Percentiles rank a stretch among this genome's conserved stretches.
phyloP scores from a whole-genome alignment of 1,140 invertebrate species.

The Heliothis subflexa region DNA sequence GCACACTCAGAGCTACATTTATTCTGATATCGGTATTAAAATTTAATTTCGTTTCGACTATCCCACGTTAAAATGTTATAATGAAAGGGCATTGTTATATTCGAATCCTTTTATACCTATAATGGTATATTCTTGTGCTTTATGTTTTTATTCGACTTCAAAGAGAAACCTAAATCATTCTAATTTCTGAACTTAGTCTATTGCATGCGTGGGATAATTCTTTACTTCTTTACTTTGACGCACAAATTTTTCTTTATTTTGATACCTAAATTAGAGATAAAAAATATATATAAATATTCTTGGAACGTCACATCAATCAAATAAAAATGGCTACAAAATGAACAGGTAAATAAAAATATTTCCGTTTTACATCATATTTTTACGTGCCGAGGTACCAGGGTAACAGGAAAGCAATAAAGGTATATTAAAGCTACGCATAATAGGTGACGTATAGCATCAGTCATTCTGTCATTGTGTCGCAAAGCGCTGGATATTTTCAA shows the following conservation, averaged over 20 bases:
- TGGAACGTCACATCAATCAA: conserved; percentile 8
- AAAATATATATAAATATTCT: neutral
- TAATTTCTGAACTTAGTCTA: too few relatives aligned
- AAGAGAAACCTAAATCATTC: too few relatives aligned
- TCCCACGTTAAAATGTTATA: neutral
- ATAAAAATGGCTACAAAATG: conserved; percentile 19
- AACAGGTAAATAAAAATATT: conserved; percentile 22
- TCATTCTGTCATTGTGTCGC: conserved; percentile 46
- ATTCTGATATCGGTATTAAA: neutral
- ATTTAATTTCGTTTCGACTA: neutral
- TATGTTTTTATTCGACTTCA: too few relatives aligned
- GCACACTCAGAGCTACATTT: neutral
- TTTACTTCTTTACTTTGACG: too few relatives aligned
- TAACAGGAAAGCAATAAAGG: conserved; percentile 54
- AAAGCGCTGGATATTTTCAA: conserved; percentile 52
- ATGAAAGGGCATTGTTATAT: too few relatives aligned
- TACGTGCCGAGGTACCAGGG: conserved; percentile 32
- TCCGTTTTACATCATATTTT: conserved; percentile 30
- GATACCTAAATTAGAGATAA: neutral
- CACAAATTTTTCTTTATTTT: neutral
- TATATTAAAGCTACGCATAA: conserved; percentile 51
- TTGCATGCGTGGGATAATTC: too few relatives aligned
- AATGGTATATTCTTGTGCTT: too few relatives aligned
- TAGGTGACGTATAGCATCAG: conserved; percentile 48
- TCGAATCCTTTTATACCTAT: too few relatives aligned